Base-by-base conservation (phyloP, 2,888 invertebrate genomes). In the Lacanobia oleracea region DNA sequence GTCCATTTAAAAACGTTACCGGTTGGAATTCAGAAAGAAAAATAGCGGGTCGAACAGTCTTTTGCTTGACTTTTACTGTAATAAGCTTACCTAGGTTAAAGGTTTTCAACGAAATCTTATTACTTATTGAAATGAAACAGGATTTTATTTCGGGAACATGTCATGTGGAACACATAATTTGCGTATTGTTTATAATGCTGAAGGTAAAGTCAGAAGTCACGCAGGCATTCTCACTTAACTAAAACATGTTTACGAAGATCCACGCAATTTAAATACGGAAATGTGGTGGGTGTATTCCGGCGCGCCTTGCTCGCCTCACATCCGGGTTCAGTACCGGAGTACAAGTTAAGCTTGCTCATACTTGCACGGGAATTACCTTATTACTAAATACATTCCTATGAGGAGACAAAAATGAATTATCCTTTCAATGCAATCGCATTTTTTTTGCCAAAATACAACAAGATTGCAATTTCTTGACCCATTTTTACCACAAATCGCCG, bases 201-300 rank as follows among this genome's bases (percentile, higher is more conserved):
- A 67, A 57, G 16, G 33, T 57, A 67, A 43, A 62, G 23, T 51
- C 59, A 56, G 23, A 69, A 75, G 65, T 69, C 65, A 70, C 63
- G 61, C 67, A 79, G 80, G 77, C 77, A 81, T 82, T 81, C 77
- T 82, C 77, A 83, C 85, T 87, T 83, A 86, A 86, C 85, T 86
- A 81, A 88, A 88, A 88, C 85, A 87, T 86, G 87, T 83, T 87
- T 85, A 78, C 76, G 74, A 83, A 86, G 85, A 86, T 88, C 87
- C 87, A 88, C 86, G 87, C 91, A 92, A 93, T 93, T 93, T 93
- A 91, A 92, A 92, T 90, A 83, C 90, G 92, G 92, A 91, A 91
- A 88, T 88, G 88, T 86, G 86, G 88, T 84, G 86, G 89, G 87
- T 86, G 88, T 88, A 88, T 88, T 87, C 89, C 85, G 85, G 85